These are phyloP conservation scores for Fistularia commersonii DNA, from an alignment of 2,797 vertebrate genomes.

Conservation along the genomic window DNA sequence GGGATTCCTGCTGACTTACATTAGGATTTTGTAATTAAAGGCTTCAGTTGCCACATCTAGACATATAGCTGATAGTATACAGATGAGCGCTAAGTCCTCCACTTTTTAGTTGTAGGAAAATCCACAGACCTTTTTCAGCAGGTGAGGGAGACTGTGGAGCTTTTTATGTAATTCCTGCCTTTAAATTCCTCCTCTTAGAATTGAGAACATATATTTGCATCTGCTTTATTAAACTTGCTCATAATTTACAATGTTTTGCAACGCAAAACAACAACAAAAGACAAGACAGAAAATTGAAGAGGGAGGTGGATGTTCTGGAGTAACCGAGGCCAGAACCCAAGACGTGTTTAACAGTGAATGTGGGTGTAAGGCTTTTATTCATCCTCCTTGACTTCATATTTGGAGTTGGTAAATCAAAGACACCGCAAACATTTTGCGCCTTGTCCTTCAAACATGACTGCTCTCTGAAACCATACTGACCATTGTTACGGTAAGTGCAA, in stretches of 20 bases:
- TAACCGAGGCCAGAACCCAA: too few relatives aligned
- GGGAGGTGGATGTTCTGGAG: too few relatives aligned
- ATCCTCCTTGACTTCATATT: slow-evolving; percentile 23
- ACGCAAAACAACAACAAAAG: too few relatives aligned
- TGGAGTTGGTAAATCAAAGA: slow-evolving; percentile 12
- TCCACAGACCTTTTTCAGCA: slow-evolving; percentile 13
- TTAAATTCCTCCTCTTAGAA: too few relatives aligned
- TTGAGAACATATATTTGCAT: too few relatives aligned
- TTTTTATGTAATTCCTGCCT: too few relatives aligned
- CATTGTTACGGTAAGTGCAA: slow-evolving; percentile 51
- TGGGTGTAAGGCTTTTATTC: slow-evolving; percentile 8
- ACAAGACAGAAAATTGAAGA: too few relatives aligned
- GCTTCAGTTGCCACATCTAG: slow-evolving; percentile 26
- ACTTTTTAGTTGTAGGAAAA: slow-evolving; percentile 33
- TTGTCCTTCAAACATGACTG: slow-evolving; percentile 2
- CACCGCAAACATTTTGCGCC: slow-evolving; percentile 33
- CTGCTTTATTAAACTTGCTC: too few relatives aligned
- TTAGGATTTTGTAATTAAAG: slow-evolving; percentile 52
- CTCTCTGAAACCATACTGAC: slow-evolving; percentile 17
- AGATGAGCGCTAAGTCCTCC: slow-evolving; percentile 42
- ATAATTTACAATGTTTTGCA: too few relatives aligned
- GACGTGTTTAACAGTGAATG: too few relatives aligned
- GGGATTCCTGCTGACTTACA: slow-evolving; percentile 50
- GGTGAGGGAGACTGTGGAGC: too few relatives aligned
- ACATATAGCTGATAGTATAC: slow-evolving; percentile 23